A percentile compares a stretch with the other conserved stretches of the same genome.
Evolutionary conservation across 2,888 invertebrate species (phyloP).

Genomic region (Melinaea menophilus): DNA sequence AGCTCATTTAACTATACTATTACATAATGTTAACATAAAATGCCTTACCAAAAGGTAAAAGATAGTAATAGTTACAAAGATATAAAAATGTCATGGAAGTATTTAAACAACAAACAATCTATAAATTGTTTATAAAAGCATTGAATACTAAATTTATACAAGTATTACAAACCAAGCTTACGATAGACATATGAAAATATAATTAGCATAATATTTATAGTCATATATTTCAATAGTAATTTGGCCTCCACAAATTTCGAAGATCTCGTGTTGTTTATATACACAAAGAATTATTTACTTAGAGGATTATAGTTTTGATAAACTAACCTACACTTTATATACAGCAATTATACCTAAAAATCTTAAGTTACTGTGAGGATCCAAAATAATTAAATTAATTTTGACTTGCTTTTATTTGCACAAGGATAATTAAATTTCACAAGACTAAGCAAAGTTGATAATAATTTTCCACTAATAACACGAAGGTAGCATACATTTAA

Average conservation of each 20-base stretch:
- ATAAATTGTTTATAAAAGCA: conserved; percentile 21
- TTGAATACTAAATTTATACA: conserved; percentile 13
- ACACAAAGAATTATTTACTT: conserved; percentile 17
- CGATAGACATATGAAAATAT: conserved; percentile 21
- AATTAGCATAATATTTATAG: conserved; percentile 15
- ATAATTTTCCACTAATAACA: neutral
- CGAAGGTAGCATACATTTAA: conserved; percentile 10
- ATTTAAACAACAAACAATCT: conserved; percentile 13
- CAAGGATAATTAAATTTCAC: neutral
- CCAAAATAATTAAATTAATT: conserved; percentile 2
- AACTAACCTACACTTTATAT: conserved; percentile 42
- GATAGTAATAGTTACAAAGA: neutral
- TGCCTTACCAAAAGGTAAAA: too few species aligned
- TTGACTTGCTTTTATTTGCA: neutral
- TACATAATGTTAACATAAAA: too few species aligned
- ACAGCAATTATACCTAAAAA: conserved; percentile 41
- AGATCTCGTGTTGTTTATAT: conserved; percentile 9
- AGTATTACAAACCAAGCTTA: conserved; percentile 20
- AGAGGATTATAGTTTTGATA: conserved; percentile 24
- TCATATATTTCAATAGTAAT: conserved; percentile 22
- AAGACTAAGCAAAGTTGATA: conserved; percentile 1
- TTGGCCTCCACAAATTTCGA: conserved; percentile 26
- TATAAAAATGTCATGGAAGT: conserved; percentile 12
- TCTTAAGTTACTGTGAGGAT: neutral
- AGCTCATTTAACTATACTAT: too few species aligned